Evolutionary conservation across 2,113 vertebrate genomes (phyloP).

Genomic region (Aythya baeri): DNA sequence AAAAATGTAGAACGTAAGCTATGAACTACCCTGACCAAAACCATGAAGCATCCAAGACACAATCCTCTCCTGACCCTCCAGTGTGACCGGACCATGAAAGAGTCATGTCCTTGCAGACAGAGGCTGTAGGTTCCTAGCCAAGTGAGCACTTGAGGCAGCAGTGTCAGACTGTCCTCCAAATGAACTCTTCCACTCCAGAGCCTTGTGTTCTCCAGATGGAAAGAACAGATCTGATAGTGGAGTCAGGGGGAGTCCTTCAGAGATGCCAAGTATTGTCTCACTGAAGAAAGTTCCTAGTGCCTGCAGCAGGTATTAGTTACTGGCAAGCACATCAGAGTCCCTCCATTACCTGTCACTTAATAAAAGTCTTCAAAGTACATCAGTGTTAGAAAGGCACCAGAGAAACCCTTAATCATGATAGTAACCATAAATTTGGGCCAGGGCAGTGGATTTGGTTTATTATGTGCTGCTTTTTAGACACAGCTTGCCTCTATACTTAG

Average conservation of each 20-base stretch:
- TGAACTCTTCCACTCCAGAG: background rate
- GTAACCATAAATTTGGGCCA: slow-evolving; percentile 12
- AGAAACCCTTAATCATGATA: slow-evolving; percentile 20
- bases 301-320: background rate
- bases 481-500: slow-evolving; percentile 14
- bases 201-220: background rate
- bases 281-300: background rate
- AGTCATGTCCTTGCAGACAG: background rate
- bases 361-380: background rate
- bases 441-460: slow-evolving; percentile 38
- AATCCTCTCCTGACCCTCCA: background rate
- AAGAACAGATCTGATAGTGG: background rate
- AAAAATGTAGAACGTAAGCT: background rate
- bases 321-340: background rate
- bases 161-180: background rate
- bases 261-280: background rate
- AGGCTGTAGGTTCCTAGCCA: background rate
- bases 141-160: background rate
- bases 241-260: background rate
- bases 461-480: background rate
- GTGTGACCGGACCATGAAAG: background rate
- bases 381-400: slow-evolving; percentile 24
- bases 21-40: background rate
- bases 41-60: background rate
- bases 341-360: background rate